Evolutionary conservation across 2,888 invertebrate genomes (phyloP), one percentile per base, ranked within the genome.

Genomic region (Heliconius sara): DNA sequence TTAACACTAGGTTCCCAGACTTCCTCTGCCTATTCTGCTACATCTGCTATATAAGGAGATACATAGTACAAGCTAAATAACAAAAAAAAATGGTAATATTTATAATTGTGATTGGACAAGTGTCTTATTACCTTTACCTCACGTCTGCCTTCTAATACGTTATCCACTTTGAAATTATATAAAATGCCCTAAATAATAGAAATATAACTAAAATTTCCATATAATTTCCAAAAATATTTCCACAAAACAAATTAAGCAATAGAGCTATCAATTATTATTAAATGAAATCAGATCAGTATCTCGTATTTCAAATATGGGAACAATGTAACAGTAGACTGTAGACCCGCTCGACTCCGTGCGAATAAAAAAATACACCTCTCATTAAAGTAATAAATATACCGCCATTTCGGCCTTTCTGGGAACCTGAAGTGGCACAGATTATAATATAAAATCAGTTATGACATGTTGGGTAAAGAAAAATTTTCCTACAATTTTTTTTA

Each of bases 341-440:
- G 57, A 60, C 34, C 30, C 74, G 34, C 39, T 63, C 22, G 47
- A 47, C 60, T 74, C 66, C 43, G 39, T 60, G 73, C 65, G 66
- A 66, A 78, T 57, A 78, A 77, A 77, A 63, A 71, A 85, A 85
- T 85, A 34, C 27, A 30, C 34, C 82, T 85, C 90, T 93, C 93
- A 93, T 94, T 93, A 93, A 89, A 89, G 88, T 90, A 91, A 91
- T 91, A 91, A 91, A 92, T 89, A 87, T 89, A 87, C 86, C 87
- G 87, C 84, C 87, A 88, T 87, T 87, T 86, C 89, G 88, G 81
- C 83, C 85, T 84, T 92, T 92, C 93, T 87, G 82, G 85, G 92
- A 93, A 93, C 63, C 43, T 39, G 82, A 79, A 82, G 63, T 80
- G 78, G 39, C 79, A 77, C 78, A 80, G 80, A 71, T 60, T 80